Conservation (phyloP, 1,140 invertebrate species). For the Pseudomyrmex sp. region DNA sequence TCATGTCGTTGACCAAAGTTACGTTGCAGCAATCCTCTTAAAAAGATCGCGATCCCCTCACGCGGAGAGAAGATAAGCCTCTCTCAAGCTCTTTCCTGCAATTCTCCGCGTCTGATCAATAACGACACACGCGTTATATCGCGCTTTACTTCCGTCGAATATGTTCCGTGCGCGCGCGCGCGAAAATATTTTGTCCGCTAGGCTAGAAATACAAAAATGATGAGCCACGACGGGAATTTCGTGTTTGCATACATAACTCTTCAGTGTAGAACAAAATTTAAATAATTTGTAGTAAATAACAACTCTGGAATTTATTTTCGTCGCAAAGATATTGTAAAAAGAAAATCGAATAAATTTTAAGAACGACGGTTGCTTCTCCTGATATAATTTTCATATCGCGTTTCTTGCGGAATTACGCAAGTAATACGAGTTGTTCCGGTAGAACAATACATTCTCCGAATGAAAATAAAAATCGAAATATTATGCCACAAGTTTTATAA, state of each 20-base stretch:
- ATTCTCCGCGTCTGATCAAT: conserved; percentile 40
- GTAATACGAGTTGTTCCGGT: background rate
- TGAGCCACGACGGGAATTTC: no score
- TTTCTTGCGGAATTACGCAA: background rate
- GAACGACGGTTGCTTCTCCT: background rate
- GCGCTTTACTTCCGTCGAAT: conserved; percentile 18
- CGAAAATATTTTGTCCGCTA: background rate
- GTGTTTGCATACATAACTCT: no score
- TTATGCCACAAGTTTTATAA: background rate
- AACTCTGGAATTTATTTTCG: background rate
- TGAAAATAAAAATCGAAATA: background rate
- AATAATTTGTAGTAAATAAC: background rate
- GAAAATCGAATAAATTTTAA: background rate
- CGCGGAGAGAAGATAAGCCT: conserved; percentile 17
- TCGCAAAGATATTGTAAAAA: background rate
- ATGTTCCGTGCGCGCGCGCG: background rate
- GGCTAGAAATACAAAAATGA: no score
- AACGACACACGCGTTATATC: conserved; percentile 39
- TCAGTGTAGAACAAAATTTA: background rate
- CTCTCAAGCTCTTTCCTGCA: background rate
- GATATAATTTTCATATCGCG: background rate
- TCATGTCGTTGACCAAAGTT: conserved; percentile 21
- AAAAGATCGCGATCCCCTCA: conserved; percentile 1
- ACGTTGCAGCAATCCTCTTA: conserved; percentile 26
- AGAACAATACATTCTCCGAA: background rate